phyloP scores from a whole-genome alignment of 2,888 invertebrate species.

The Cacoxenus indagator region DNA sequence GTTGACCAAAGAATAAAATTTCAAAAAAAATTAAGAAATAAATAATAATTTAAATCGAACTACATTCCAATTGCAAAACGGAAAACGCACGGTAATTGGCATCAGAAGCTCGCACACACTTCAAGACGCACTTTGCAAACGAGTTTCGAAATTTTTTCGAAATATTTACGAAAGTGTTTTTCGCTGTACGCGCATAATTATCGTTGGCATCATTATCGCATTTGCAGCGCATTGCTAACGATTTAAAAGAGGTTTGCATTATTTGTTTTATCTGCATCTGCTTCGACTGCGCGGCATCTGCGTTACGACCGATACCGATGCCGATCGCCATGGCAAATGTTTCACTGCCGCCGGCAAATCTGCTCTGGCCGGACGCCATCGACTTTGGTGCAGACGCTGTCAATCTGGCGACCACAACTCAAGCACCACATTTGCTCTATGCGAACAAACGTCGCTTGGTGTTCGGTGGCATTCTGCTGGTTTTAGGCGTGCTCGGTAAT shows the following conservation, averaged over 20 bases:
- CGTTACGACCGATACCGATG: not conserved
- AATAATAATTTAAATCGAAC: not conserved
- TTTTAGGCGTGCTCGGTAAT: constrained; percentile 82
- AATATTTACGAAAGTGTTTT: constrained; percentile 12
- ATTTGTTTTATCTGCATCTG: not conserved
- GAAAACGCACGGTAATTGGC: not conserved
- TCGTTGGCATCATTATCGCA: not conserved
- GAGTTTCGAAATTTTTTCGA: constrained; percentile 7
- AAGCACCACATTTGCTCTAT: constrained; percentile 42
- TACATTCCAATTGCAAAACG: not conserved
- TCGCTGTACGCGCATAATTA: not conserved
- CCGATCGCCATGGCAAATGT: not conserved
- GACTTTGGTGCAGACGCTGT: not conserved
- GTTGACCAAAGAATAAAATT: not conserved
- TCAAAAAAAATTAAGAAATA: no score
- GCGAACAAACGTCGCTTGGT: constrained; percentile 47
- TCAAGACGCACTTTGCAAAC: not conserved
- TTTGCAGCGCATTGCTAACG: not conserved
- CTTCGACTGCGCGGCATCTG: not conserved
- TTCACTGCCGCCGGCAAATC: not conserved
- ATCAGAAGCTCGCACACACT: not conserved
- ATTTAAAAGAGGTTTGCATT: not conserved
- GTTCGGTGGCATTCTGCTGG: constrained; percentile 72
- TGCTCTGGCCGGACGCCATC: not conserved
- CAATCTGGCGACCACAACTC: constrained; percentile 12